Base-by-base conservation (phyloP, 2,113 vertebrate species). In the Labrus mixtus region DNA sequence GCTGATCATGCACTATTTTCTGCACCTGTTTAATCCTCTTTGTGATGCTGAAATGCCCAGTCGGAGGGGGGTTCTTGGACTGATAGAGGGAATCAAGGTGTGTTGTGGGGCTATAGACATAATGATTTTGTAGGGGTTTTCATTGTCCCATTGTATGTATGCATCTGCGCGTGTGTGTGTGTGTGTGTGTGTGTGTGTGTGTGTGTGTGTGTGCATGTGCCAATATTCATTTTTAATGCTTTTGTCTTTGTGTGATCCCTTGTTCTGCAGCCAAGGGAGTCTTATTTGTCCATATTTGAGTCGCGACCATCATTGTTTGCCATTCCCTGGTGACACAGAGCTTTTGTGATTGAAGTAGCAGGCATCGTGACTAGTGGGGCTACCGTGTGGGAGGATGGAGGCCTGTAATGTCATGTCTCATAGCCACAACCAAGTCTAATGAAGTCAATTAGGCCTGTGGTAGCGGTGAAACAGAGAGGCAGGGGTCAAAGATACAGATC, bases 1-100 rank as follows among this genome's bases (percentile, higher is more conserved):
- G 82, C 76, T 84, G 79, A 91, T 89, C 84, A 79, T 19, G 69
- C 78, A 76, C 73, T 86, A 71, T 86, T 89, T 76, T 87, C 76
- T 89, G 88, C 88, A 89, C 91, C 91, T 93, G 89, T 90, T 77
- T 92, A 85, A 91, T 91, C 87, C 83, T 68, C 67, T 90, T 90
- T 92, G 90, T 91, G 84, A 66, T 85, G 82, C 75, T 80, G 79
- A 83, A 77, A 88, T 6, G 66, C 87, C 82, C 80, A 66, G 81
- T 33, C n/a, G 82, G 78, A 77, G 50, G 62, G 60, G 62, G 67
- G 36, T 65, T 78, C 46, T 39, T 15, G 46, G 17, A 48, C 58
- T 59, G 39, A 71, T 54, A 79, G 48, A 76, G 73, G 70, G 86
- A 65, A 60, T 88, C 84, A 90, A 91, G 89, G 89, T 93, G 88